Evolutionary conservation across 2,797 vertebrate species (phyloP), one percentile per base, ranked within the genome.

Genomic region (Psittacula derbiana): DNA sequence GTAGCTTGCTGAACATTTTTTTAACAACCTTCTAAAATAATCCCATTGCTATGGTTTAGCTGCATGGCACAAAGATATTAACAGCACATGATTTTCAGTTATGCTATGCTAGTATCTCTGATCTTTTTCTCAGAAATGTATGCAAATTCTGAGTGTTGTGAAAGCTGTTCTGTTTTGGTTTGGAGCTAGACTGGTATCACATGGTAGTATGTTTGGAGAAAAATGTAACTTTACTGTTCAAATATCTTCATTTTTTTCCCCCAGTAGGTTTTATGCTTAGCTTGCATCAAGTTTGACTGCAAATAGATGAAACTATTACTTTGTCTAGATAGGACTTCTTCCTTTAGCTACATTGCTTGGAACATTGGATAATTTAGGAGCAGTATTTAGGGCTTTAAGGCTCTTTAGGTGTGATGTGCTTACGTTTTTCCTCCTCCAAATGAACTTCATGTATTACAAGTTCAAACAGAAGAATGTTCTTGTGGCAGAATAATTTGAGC

Each of bases 1-100:
- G 99, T 99, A 98, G 28, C 65, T 78, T 43, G n/a, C 73, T 79
- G 47, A 90, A 50, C 8, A 6, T 10, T 52, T 89, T 65, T 80
- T 58, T 46, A 90, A 70, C 91, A 75, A 89, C 31, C 53, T 84
- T 58, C 31, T 58, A 67, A 73, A 92, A 73, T 33, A 86, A 81
- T 38, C 43, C 11, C 33, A n/a, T 81, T 93, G 76, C 41, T 93
- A 72, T 50, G 47, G 41, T 71, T 53, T 47, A 25, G 38, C 64
- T 86, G 16, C 64, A 58, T 57, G 91, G 79, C 65, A 60, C 3
- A 2, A 62, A 33, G 38, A 21, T 64, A 57, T 72, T 86, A 81
- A 65, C 36, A 14, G 43, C 36, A n/a, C 8, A 86, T 36, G 19
- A 4, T 50, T 88, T 90, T 75, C 76, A 33, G 8, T 87, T 49